Evolutionary conservation across 2,888 invertebrate genomes (phyloP).

Genomic region (Deroplatys truncata): DNA sequence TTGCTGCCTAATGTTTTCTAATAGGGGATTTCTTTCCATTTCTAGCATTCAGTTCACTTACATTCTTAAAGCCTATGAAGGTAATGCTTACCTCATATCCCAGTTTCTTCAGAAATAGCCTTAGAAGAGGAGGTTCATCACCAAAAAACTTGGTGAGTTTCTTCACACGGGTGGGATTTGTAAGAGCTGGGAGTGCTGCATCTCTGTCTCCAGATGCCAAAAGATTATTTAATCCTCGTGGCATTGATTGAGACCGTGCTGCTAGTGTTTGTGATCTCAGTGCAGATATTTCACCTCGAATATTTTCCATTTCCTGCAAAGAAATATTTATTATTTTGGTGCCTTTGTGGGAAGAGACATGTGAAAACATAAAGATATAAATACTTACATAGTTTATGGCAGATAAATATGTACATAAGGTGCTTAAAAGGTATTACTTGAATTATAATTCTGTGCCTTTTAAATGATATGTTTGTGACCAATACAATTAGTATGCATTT

Average conservation of each 20-base stretch:
- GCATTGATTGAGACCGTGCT: slow-evolving; percentile 63
- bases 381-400: too few species aligned
- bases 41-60: too few species aligned
- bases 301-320: slow-evolving; percentile 76
- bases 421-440: too few species aligned
- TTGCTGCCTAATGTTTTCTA: too few species aligned
- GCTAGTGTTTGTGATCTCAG: slow-evolving; percentile 63
- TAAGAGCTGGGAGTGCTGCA: slow-evolving; percentile 55
- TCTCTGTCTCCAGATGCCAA: slow-evolving; percentile 9
- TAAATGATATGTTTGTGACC: too few species aligned
- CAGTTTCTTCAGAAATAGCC: slow-evolving; percentile 83
- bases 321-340: slow-evolving; percentile 16
- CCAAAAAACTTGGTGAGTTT: slow-evolving; percentile 92
- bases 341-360: background rate
- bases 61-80: too few species aligned
- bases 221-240: slow-evolving; percentile 42
- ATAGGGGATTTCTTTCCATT: too few species aligned
- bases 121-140: slow-evolving; percentile 84
- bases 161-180: slow-evolving; percentile 82
- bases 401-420: too few species aligned
- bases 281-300: slow-evolving; percentile 75
- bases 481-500: too few species aligned
- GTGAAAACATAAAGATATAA: too few species aligned
- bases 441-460: too few species aligned
- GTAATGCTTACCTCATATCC: slow-evolving; percentile 72